phyloP scores from a whole-genome alignment of 1,140 invertebrate species.

The Sipha flava region DNA sequence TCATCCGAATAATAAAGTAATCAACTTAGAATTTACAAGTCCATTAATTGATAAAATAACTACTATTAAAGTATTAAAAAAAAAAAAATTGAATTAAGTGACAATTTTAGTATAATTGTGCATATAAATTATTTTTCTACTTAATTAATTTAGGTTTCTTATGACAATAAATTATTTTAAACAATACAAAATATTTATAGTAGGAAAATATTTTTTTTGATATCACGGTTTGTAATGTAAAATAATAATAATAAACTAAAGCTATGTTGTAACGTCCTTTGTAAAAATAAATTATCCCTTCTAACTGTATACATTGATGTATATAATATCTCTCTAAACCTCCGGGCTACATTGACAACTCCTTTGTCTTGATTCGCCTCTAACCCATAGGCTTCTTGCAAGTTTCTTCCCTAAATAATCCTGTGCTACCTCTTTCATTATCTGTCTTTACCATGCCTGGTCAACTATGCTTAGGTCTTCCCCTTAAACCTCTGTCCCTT shows the following conservation, averaged over 20 bases:
- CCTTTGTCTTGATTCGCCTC: background rate
- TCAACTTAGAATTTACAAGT: background rate
- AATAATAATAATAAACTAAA: background rate
- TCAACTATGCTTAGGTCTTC: background rate
- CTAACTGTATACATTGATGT: background rate
- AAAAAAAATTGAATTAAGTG: background rate
- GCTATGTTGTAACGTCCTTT: background rate
- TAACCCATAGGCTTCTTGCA: background rate
- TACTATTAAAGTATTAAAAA: background rate
- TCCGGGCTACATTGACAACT: background rate
- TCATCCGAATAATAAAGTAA: background rate
- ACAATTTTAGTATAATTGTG: too few species aligned
- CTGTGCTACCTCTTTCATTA: constrained; percentile 3
- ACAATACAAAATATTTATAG: too few species aligned
- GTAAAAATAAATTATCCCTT: background rate
- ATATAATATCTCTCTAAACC: background rate
- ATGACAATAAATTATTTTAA: too few species aligned
- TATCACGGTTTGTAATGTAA: too few species aligned
- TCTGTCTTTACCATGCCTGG: background rate
- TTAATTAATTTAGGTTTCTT: too few species aligned
- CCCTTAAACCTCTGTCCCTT: background rate
- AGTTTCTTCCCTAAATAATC: background rate
- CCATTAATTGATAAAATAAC: background rate
- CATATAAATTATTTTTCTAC: too few species aligned
- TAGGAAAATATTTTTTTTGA: too few species aligned